Base-by-base conservation (phyloP, 2,113 vertebrate genomes). In the Cettia cetti region DNA sequence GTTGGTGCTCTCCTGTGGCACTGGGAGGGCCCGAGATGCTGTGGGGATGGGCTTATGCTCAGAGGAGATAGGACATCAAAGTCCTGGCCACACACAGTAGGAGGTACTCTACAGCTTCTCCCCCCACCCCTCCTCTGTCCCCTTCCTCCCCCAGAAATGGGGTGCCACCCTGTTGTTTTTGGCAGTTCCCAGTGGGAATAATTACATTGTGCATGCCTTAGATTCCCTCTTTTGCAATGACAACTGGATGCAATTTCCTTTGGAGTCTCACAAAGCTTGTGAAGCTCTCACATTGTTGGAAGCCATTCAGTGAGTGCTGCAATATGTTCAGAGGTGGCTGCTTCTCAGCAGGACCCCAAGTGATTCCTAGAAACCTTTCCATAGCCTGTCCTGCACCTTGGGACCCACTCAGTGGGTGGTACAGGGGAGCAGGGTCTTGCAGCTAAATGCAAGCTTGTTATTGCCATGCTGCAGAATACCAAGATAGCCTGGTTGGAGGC, bases 201-300 rank as follows among this genome's bases (percentile, higher is more conserved):
- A 91, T 95, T 94, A 90, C 17, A 68, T 27, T 83, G 84, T 90
- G 56, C 71, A 24, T 93, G 85, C 85, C 60, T 96, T 86, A 74
- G 88, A 93, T 86, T 95, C 92, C 35, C 87, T 80, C 87, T 94
- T 96, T 90, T 96, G 85, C 92, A 95, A 90, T 63, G 79, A 92
- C 92, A 95, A 95, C 90, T 91, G 95, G 91, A 91, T 95, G 82
- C 66, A 95, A 94, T 94, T 95, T 95, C 76, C 90, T 88, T 90
- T 6, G 8, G 69, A 90, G 79, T 65, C 82, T 94, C 64, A 77
- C 82, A 93, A 70, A 77, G 26, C 59, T 40, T 61, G 59, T 44
- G 50, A 76, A 96, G 85, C 85, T 87, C 63, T 90, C 52, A 21
- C 84, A 63, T 91, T 65, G 44, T 74, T 95, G 90, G 87, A 95